Evolutionary conservation across 2,797 vertebrate species (phyloP).

Genomic region (Pyrrhura leucotis): DNA sequence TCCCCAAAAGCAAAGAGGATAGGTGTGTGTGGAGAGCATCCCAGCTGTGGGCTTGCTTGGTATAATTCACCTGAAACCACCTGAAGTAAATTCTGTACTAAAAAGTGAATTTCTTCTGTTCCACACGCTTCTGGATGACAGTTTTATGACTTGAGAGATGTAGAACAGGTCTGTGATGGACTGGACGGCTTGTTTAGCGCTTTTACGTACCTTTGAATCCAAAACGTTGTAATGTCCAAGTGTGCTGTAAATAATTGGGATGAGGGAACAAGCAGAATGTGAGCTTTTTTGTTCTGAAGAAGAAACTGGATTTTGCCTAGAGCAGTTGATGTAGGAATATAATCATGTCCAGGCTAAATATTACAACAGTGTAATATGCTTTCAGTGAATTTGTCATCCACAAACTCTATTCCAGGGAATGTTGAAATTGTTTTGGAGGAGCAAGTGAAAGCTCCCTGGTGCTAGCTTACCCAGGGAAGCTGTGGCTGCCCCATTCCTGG

Average conservation of each 20-base stretch:
- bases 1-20: neutral
- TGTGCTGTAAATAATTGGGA: neutral
- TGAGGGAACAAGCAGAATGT: neutral
- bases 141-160: neutral
- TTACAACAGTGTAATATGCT: neutral
- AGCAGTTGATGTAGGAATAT: neutral
- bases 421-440: neutral
- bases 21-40: neutral
- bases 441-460: neutral
- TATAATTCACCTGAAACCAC: neutral
- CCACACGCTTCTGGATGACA: neutral
- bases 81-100: neutral
- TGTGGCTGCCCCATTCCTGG: neutral
- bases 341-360: neutral
- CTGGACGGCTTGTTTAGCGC: neutral
- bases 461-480: neutral
- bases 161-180: neutral
- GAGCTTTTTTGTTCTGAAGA: neutral
- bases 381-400: neutral
- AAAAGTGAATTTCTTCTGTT: neutral
- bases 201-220: neutral
- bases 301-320: neutral
- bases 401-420: neutral
- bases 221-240: neutral
- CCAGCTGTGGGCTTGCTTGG: neutral